Conservation (phyloP, 2,113 vertebrate species). For the Phoxinus phoxinus region DNA sequence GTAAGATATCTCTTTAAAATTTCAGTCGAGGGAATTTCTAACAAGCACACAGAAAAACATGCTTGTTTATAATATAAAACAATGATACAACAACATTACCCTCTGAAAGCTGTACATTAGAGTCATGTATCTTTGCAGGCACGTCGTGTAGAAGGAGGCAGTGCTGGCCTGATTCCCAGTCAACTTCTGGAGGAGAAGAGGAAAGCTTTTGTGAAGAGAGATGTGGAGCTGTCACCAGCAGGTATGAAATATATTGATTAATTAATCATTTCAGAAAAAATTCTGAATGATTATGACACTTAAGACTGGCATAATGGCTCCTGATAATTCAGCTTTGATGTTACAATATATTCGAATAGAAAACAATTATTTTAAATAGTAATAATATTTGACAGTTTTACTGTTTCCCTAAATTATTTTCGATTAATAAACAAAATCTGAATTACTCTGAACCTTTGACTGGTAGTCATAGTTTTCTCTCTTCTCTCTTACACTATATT, state of each 20-base stretch:
- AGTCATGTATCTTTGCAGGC: constrained; percentile 74
- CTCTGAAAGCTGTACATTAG: neutral
- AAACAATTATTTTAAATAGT: too few relatives aligned
- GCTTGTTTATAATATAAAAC: neutral
- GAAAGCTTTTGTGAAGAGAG: constrained; percentile 92
- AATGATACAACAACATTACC: neutral
- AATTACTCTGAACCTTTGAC: too few relatives aligned
- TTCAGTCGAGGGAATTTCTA: neutral
- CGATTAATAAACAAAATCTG: too few relatives aligned
- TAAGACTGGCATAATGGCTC: too few relatives aligned
- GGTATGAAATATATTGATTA: constrained; percentile 65
- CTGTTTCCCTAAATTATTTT: too few relatives aligned
- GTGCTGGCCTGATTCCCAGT: constrained; percentile 91
- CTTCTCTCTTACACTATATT: too few relatives aligned
- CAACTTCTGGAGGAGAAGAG: constrained; percentile 96
- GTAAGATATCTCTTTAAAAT: neutral
- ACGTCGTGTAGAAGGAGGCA: constrained; percentile 89
- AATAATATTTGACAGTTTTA: too few relatives aligned
- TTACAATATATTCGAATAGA: too few relatives aligned
- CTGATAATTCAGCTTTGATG: too few relatives aligned
- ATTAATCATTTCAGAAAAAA: too few relatives aligned
- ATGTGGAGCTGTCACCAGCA: constrained; percentile 82
- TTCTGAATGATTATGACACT: too few relatives aligned
- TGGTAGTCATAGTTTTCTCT: too few relatives aligned
- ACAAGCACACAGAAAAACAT: neutral